A percentile compares a stretch with the other conserved stretches of the same genome.
These are phyloP conservation scores for Mus spretus DNA, from an alignment of 2,797 vertebrate species.

Conservation along the genomic window DNA sequence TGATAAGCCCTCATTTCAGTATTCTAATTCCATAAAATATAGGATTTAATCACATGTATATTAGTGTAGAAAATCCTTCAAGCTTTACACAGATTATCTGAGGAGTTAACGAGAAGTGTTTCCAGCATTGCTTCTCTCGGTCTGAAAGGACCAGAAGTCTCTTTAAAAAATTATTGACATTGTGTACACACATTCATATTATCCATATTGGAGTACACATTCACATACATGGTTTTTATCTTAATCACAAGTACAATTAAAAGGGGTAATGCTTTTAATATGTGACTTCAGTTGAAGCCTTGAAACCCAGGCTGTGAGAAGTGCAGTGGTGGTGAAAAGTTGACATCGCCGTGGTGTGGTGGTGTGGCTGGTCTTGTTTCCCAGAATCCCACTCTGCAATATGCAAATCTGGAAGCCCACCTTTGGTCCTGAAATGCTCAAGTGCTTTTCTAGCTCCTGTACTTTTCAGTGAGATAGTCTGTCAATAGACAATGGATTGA, in stretches of 20 bases:
- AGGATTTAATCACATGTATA: not conserved
- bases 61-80: constrained; percentile 17
- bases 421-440: no score
- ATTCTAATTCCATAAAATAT: constrained; percentile 14
- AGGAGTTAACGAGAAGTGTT: not conserved
- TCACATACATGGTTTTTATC: not conserved
- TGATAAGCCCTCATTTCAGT: not conserved
- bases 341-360: rapidly evolving
- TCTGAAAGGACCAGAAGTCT: not conserved
- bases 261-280: not conserved
- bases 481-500: not conserved
- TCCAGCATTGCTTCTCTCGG: not conserved
- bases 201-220: not conserved
- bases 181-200: constrained; percentile 32
- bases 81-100: not conserved
- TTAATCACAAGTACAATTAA: constrained; percentile 8
- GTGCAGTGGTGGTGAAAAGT: rapidly evolving
- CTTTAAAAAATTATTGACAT: constrained; percentile 1
- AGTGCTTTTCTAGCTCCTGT: not conserved
- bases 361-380: not conserved
- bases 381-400: rapidly evolving
- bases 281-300: not conserved
- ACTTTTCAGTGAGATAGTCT: not conserved
- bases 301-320: not conserved
- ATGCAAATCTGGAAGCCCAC: not conserved